Base-by-base conservation (phyloP, 2,113 vertebrate species). In the Nyctereutes procyonoides region DNA sequence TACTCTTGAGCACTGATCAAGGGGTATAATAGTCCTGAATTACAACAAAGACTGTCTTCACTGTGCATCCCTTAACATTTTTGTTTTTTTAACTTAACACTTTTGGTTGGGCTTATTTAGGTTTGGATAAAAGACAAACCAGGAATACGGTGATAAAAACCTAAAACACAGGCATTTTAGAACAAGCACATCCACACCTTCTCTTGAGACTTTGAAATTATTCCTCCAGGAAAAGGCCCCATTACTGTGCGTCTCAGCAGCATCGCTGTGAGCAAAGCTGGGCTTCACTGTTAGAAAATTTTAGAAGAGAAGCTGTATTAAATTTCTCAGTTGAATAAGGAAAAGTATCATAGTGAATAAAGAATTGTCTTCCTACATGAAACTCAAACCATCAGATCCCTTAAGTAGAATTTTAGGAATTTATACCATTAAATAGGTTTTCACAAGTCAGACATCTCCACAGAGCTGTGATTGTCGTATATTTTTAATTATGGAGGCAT, bases 401-500 rank as follows among this genome's bases (percentile, higher is more conserved):
- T 77, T 53, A 88, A 60, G 86, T 82, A 84, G 83, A 96, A 58
- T 85, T 95, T 92, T 65, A 95, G 81, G 84, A 86, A 76, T 96
- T 96, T 84, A 12, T 88, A 35, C 74, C 22, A 62, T 26, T 91
- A 86, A 77, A 87, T 77, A 56, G 88, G 56, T 67, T 80, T 95
- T 8, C 30, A 91, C 48, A n/a, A 53, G 10, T 89, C 82, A 89
- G 13, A 87, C 8, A 55, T 79, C 53, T 79, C 79, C 30, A 24
- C 12, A 6, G 76, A 88, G 67, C 48, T 35, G 3, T 56, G 28
- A 74, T 80, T 86, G 53, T 60, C 48, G 71, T 48, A 14, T 74
- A 73, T 97, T 93, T 96, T 96, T 90, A 97, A 98, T 97, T 91
- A 84, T 55, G 13, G 38, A 62, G 77, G 28, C 65, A 55, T n/a